Conservation (phyloP, 2,797 vertebrate genomes). For the Coilia nasus region DNA sequence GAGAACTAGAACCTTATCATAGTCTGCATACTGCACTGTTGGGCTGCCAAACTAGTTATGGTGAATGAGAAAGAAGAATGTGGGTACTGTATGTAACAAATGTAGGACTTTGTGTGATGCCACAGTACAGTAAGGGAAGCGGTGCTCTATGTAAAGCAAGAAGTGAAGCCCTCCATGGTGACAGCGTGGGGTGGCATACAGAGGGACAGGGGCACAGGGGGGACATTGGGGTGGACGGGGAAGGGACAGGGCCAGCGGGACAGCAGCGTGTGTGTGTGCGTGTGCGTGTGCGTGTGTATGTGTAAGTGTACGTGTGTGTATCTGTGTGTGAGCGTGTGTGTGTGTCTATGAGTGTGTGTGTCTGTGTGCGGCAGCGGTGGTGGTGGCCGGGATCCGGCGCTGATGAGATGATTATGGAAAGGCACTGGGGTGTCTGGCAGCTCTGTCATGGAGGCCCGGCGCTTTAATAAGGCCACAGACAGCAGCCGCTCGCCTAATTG, state of each 20-base stretch:
- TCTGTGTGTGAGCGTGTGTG: neutral
- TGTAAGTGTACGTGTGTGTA: too few species aligned
- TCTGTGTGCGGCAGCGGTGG: slow-evolving; percentile 18
- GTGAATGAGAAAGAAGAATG: too few species aligned
- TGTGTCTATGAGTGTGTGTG: slow-evolving; percentile 26
- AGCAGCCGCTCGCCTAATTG: slow-evolving; percentile 76
- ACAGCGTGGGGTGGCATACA: neutral
- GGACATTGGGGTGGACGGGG: neutral
- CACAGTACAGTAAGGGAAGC: neutral
- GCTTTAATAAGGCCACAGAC: slow-evolving; percentile 73
- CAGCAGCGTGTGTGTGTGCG: neutral
- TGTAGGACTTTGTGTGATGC: too few species aligned
- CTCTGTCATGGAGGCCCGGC: slow-evolving; percentile 53
- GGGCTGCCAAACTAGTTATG: too few species aligned
- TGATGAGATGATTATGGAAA: slow-evolving; percentile 33
- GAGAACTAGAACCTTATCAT: too few species aligned
- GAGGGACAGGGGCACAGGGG: neutral
- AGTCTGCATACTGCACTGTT: too few species aligned
- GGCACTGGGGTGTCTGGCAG: slow-evolving; percentile 44
- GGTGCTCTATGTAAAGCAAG: neutral
- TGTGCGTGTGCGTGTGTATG: too few species aligned
- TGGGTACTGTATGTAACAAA: too few species aligned
- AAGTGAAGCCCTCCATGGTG: neutral
- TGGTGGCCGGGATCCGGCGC: neutral
- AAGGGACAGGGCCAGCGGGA: neutral